phyloP scores from a whole-genome alignment of 2,797 vertebrate species.

The Phyllotis vaccarum region DNA sequence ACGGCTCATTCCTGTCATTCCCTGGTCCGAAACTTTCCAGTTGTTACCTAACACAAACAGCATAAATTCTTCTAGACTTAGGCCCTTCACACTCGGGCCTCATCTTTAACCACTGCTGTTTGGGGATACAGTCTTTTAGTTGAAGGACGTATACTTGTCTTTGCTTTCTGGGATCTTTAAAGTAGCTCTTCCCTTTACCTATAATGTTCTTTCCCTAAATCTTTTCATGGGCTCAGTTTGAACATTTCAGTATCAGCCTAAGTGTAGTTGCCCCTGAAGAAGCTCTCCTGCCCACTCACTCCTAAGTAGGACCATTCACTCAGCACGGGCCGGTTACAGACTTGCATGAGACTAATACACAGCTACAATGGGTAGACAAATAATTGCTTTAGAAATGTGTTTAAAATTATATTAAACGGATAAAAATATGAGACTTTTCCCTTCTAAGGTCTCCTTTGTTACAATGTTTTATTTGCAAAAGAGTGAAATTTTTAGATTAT shows the following conservation, averaged over 20 bases:
- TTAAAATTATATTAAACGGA: background rate
- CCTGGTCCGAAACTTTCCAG: background rate
- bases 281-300: background rate
- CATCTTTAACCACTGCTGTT: background rate
- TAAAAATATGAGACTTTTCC: background rate
- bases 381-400: slow-evolving; percentile 18
- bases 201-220: background rate
- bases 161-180: background rate
- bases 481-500: background rate
- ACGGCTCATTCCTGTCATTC: background rate
- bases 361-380: background rate
- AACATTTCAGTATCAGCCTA: background rate
- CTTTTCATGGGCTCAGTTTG: background rate
- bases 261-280: background rate
- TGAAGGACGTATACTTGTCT: background rate
- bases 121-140: background rate
- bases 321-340: background rate
- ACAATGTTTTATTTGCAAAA: background rate
- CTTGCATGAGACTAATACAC: background rate
- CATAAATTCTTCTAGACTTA: background rate
- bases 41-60: background rate
- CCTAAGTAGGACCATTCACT: background rate
- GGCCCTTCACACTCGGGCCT: background rate
- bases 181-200: background rate
- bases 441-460: background rate